phyloP scores from a whole-genome alignment of 1,140 invertebrate species.

The Halictus rubicundus region DNA sequence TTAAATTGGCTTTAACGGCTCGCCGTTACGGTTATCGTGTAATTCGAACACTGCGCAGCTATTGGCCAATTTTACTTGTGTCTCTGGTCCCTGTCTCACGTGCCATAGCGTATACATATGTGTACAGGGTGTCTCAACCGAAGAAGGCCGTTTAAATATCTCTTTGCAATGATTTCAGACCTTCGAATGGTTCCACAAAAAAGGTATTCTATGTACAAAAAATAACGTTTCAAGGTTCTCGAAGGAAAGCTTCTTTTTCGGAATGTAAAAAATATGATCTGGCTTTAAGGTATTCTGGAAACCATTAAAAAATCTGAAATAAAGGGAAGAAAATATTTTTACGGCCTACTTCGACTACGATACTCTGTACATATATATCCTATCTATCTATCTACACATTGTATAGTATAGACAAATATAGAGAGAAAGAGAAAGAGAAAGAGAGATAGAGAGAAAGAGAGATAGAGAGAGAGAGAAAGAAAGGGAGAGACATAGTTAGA shows the following conservation, averaged over 20 bases:
- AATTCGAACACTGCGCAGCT: slow-evolving; percentile 77
- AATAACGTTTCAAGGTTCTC: too few species aligned
- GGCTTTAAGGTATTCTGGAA: too few species aligned
- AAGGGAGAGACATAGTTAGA: slow-evolving; percentile 7
- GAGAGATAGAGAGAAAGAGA: slow-evolving; percentile 48
- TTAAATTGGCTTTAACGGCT: slow-evolving; percentile 12
- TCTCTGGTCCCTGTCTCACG: slow-evolving; percentile 44
- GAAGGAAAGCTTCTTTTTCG: too few species aligned
- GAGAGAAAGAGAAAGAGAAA: slow-evolving; percentile 32
- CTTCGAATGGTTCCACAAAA: too few species aligned
- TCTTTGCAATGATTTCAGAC: too few species aligned
- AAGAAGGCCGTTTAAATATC: background rate
- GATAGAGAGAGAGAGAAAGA: slow-evolving; percentile 27
- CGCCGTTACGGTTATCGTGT: slow-evolving; percentile 40
- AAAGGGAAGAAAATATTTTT: too few species aligned
- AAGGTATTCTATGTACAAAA: too few species aligned
- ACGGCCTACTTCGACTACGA: too few species aligned
- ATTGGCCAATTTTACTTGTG: slow-evolving; percentile 74
- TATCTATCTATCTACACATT: slow-evolving; percentile 12
- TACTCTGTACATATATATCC: too few species aligned
- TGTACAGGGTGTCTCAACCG: background rate
- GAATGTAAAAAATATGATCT: too few species aligned
- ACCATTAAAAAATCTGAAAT: too few species aligned
- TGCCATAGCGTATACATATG: slow-evolving; percentile 48
- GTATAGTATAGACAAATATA: slow-evolving; percentile 21